Evolutionary conservation across 1,140 invertebrate genomes (phyloP), one percentile per base, ranked within the genome.

Genomic region (Piezodorus guildinii): DNA sequence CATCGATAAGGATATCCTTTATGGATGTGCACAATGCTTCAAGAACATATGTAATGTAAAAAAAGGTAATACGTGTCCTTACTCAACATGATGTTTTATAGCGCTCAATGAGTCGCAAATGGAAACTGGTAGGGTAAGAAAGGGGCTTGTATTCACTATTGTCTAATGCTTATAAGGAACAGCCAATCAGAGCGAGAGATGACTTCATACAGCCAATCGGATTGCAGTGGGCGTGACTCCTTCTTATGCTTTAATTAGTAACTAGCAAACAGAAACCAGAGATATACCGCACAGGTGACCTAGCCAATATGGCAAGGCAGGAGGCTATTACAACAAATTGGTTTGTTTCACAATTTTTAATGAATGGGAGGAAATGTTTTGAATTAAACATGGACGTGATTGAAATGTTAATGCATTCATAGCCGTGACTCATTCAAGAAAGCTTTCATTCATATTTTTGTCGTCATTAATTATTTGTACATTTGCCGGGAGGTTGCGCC

Each of bases 381-480:
- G 46, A 49, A 49, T 49, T 19, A 49, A 19, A 49, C 46, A 49
- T 49, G 46, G 46, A 49, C 46, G 46, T 49, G 46, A 49, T 49
- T 49, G 46, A 49, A 49, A 49, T 49, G 46, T 49, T 49, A 49
- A 49, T 49, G 21, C n/a, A 49, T 49, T 49, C 46, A 49, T 49
- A 21, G 46, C 34, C 46, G 46, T 49, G 46, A 49, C 46, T 49
- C 46, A 49, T 49, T 49, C n/a, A 49, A 49, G 17, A 49, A 21
- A 49, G 46, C n/a, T 49, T 49, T 49, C 46, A 49, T 49, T 49
- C 46, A 49, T 49, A 49, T 19, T 17, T 49, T 49, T 49, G 46
- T 49, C 46, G 46, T 49, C 46, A 49, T 49, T 49, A 49, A 49
- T 49, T 49, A 49, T 49, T 49, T 49, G n/a, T 49, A 49, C 46